Base-by-base conservation (phyloP, 2,797 vertebrate genomes). In the Allochrocebus solatus region DNA sequence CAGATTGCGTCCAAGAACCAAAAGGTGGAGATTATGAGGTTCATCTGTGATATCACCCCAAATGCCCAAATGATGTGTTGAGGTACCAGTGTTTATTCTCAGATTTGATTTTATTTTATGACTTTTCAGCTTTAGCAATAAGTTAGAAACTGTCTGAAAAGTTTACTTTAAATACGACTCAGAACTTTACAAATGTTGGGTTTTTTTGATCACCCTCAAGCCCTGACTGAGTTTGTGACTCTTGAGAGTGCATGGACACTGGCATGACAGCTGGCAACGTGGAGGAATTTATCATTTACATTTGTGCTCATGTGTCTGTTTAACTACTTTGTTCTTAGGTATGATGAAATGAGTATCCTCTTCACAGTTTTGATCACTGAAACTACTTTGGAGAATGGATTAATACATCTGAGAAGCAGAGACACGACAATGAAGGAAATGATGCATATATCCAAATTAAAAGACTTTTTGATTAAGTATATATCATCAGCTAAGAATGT, bases 321-420 rank as follows among this genome's bases (percentile, higher is more conserved):
- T 14, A 64, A 94, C 80, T 87, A 16, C 72, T 81, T 64, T 94
- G 79, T 82, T 3, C 96, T 96, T 98, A 99, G 99, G 97, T 99
- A 99, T 0, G 99, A 99, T 98, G 99, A 99, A 98, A 99, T 99
- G 99, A 99, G 99, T 3, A 98, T 99, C 98, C 99, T 99, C 46
- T 99, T 99, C 98, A 99, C 98, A 2, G 95, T 99, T 94, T 93
- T 99, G 97, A 94, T 99, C 88, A 99, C 98, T 81, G 99, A 99
- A 85, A 98, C 98, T 91, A 99, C 99, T 0, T 97, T 99, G 95
- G 99, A 99, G 98, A 99, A 97, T 4, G 99, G 99, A 67, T 98
- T 99, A 70, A 98, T 99, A 85, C 99, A 99, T 85, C 98, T 99
- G 90, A 99, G 99, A 97, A 99, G 98, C 97, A 99, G 99, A 97